These are phyloP conservation scores for Meloidogyne hapla DNA, from an alignment of 1,140 invertebrate species.

Conservation along the genomic window DNA sequence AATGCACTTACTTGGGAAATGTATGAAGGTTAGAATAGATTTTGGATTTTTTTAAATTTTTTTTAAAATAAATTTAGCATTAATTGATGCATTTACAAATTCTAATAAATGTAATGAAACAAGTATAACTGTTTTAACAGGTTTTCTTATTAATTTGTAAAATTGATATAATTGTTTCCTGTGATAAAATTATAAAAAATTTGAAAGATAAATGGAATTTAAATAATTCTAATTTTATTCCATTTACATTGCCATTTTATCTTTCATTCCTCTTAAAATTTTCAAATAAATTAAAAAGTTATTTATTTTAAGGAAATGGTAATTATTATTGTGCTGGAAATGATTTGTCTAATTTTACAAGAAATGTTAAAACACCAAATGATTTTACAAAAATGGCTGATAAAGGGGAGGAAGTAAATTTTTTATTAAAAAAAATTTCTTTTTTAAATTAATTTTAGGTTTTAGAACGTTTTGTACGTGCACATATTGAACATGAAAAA, in stretches of 20 bases:
- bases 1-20: conserved; percentile 48
- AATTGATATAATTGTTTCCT: background rate
- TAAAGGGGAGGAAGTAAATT: conserved; percentile 52
- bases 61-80: background rate
- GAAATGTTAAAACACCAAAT: conserved; percentile 51
- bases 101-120: conserved; percentile 36
- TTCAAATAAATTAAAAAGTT: too few species aligned
- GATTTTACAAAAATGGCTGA: conserved; percentile 65
- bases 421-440: background rate
- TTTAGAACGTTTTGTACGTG: conserved; percentile 72
- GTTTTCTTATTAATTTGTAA: conserved; percentile 11
- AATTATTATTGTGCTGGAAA: conserved; percentile 74
- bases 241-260: too few species aligned
- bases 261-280: too few species aligned
- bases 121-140: conserved; percentile 47
- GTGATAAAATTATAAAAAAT: too few species aligned
- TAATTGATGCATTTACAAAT: conserved; percentile 31
- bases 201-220: too few species aligned
- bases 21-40: conserved; percentile 33
- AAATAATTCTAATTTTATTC: too few species aligned
- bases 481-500: conserved; percentile 84
- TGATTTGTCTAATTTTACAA: conserved; percentile 73
- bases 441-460: conserved; percentile 48
- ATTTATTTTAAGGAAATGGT: conserved; percentile 29
- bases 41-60: background rate